phyloP scores from a whole-genome alignment of 1,140 invertebrate genomes.

The Megalonaias nervosa region DNA sequence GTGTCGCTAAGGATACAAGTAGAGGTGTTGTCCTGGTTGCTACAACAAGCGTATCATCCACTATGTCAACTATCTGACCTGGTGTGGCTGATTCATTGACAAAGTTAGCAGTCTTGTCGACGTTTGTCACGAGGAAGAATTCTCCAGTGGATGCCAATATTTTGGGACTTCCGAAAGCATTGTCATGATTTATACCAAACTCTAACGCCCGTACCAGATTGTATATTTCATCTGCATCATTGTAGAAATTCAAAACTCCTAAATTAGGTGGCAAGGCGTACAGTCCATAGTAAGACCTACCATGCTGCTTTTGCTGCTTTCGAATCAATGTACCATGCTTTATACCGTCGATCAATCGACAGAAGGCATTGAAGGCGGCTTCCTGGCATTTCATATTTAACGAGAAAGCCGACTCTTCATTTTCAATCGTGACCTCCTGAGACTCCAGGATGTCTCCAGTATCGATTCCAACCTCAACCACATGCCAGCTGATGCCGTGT shows the following conservation, averaged over 20 bases:
- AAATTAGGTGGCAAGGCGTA: conserved; percentile 44
- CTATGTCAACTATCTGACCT: conserved; percentile 45
- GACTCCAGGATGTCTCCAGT: conserved; percentile 48
- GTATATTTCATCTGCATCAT: conserved; percentile 23
- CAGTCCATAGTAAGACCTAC: conserved; percentile 49
- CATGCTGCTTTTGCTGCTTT: conserved; percentile 19
- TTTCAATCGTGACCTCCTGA: conserved; percentile 29
- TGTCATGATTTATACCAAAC: conserved; percentile 45
- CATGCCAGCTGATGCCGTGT: conserved; percentile 53
- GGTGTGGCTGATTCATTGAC: background rate
- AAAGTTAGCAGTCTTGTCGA: conserved; percentile 13
- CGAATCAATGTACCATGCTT: conserved; percentile 8
- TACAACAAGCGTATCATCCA: conserved; percentile 47
- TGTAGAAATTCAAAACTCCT: conserved; percentile 44
- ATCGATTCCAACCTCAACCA: conserved; percentile 48
- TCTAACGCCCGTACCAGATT: conserved; percentile 40
- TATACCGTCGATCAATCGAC: conserved; percentile 31
- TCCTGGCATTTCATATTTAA: conserved; percentile 52
- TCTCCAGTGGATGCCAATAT: conserved; percentile 35
- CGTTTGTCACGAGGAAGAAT: conserved; percentile 48
- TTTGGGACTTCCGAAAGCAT: conserved; percentile 48
- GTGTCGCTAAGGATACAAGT: conserved; percentile 37
- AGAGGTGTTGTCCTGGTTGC: conserved; percentile 33
- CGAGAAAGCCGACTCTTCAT: conserved; percentile 45
- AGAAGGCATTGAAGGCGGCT: conserved; percentile 40